These are phyloP conservation scores for Gymnoscelis rufifasciata DNA, from an alignment of 2,888 invertebrate species.

Conservation along the genomic window DNA sequence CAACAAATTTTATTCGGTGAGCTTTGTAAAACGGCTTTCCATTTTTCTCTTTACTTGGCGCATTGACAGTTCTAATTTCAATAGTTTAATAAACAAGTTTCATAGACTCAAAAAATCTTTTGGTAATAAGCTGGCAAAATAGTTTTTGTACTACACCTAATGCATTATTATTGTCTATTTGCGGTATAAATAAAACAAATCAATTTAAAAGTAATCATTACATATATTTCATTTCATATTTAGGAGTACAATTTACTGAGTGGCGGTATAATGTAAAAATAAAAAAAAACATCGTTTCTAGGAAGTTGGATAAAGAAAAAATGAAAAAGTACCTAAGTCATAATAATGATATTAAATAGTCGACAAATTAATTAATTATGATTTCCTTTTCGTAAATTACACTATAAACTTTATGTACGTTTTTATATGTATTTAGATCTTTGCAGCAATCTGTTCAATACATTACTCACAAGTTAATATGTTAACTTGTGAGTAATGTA, in stretches of 20 bases:
- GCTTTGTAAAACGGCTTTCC: constrained; percentile 69
- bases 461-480: too few relatives aligned
- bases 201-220: constrained; percentile 62
- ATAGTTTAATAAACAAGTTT: constrained; percentile 31
- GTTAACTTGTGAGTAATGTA: too few relatives aligned
- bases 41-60: constrained; percentile 57
- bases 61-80: constrained; percentile 63
- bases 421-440: background rate
- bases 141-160: constrained; percentile 8
- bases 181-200: constrained; percentile 34
- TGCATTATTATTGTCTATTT: constrained; percentile 4
- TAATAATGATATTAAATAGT: too few relatives aligned
- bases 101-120: constrained; percentile 1
- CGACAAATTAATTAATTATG: too few relatives aligned
- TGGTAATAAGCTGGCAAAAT: background rate
- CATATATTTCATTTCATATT: constrained; percentile 69
- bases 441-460: too few relatives aligned
- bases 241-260: constrained; percentile 49
- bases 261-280: constrained; percentile 53
- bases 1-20: constrained; percentile 73
- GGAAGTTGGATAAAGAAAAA: too few relatives aligned
- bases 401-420: too few relatives aligned
- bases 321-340: too few relatives aligned
- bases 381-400: too few relatives aligned
- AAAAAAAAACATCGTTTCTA: constrained; percentile 39